These are phyloP conservation scores for Bubalus kerabau DNA, from an alignment of 2,113 vertebrate genomes.

Conservation along the genomic window DNA sequence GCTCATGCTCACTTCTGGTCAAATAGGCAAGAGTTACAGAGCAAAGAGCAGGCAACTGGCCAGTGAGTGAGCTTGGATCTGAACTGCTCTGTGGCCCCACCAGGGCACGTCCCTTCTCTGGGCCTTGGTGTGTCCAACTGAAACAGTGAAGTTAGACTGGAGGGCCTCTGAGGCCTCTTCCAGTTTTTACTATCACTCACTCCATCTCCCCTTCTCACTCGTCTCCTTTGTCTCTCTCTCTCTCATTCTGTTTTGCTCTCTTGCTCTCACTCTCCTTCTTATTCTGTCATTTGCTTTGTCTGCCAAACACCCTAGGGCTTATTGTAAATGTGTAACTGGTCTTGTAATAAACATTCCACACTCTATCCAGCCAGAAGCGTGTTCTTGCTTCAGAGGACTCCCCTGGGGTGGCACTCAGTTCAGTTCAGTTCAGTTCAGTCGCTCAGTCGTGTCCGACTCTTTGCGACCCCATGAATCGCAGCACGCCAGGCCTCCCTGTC, in stretches of 20 bases:
- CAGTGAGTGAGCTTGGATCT: background rate
- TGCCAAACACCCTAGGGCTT: background rate
- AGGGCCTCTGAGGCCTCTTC: background rate
- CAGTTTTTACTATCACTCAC: background rate
- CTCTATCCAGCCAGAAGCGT: background rate
- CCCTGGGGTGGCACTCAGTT: background rate
- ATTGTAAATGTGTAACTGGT: background rate
- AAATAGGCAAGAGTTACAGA: background rate
- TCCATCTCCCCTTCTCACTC: background rate
- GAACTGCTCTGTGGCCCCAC: background rate
- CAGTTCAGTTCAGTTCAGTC: no score
- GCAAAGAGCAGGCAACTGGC: background rate
- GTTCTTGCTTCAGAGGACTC: background rate
- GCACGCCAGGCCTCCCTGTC: no score
- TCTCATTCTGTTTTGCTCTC: background rate
- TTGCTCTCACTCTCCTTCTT: background rate
- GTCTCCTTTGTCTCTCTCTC: background rate
- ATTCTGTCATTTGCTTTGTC: background rate
- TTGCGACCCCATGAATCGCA: no score
- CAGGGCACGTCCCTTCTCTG: background rate
- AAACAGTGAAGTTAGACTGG: background rate
- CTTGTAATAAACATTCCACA: background rate
- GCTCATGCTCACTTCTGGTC: background rate
- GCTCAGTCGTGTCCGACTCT: no score
- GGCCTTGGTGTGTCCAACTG: background rate